These are phyloP conservation scores for Palaemon carinicauda DNA, from an alignment of 1,140 invertebrate genomes.

Conservation along the genomic window DNA sequence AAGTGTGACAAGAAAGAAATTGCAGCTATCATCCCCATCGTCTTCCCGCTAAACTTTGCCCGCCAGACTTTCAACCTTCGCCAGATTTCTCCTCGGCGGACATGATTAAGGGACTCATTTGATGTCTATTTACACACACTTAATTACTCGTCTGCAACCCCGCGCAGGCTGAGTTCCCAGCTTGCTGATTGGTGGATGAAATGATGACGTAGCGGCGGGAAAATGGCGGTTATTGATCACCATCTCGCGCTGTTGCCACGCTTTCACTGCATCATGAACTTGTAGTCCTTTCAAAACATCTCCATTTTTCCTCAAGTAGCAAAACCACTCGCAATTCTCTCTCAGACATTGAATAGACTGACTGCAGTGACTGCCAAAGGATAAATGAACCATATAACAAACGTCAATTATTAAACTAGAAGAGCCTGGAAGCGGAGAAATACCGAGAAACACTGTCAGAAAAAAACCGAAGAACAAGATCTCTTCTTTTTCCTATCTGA, in stretches of 20 bases:
- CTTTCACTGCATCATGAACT: not conserved
- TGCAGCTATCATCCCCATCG: constrained; percentile 24
- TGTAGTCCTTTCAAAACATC: not conserved
- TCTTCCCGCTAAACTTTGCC: constrained; percentile 23
- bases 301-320: not conserved
- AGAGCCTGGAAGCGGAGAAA: not conserved
- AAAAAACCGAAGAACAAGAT: not conserved
- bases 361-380: too few relatives aligned
- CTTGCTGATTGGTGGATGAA: constrained; percentile 50
- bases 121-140: constrained; percentile 59
- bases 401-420: not conserved
- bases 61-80: not conserved
- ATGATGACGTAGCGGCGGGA: constrained; percentile 55
- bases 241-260: constrained; percentile 45
- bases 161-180: constrained; percentile 15
- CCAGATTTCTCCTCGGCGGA: constrained; percentile 49
- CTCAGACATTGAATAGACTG: too few relatives aligned
- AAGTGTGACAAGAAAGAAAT: constrained; percentile 37
- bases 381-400: too few relatives aligned
- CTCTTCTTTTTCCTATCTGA: constrained; percentile 4
- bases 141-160: constrained; percentile 59
- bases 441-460: not conserved
- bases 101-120: constrained; percentile 59
- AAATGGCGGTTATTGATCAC: constrained; percentile 60
- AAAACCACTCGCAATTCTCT: not conserved